A percentile compares a stretch with the other conserved stretches of the same genome.
Evolutionary conservation across 2,888 invertebrate species (phyloP).

Genomic region (Himalopsyche japonica): DNA sequence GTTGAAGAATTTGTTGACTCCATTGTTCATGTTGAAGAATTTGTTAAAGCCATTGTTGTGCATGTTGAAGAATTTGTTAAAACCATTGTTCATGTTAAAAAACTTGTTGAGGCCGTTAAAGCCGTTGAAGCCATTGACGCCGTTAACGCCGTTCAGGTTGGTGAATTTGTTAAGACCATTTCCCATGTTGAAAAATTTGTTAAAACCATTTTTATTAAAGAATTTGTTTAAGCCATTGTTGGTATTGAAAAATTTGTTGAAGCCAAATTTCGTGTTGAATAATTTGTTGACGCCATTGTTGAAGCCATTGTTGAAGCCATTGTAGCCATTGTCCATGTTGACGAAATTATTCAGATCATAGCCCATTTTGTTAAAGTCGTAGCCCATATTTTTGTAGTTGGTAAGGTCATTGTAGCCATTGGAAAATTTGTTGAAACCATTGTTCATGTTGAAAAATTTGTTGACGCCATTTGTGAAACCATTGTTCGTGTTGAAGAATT

Average conservation of each 20-base stretch:
- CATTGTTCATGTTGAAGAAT: background rate
- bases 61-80: too few species aligned
- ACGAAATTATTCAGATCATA: background rate
- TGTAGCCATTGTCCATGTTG: background rate
- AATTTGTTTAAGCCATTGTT: background rate
- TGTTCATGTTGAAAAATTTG: background rate
- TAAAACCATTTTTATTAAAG: background rate
- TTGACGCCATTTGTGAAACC: background rate
- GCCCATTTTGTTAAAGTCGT: too few species aligned
- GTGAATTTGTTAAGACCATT: background rate
- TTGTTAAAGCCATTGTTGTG: background rate
- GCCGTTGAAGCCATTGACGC: background rate
- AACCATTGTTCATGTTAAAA: background rate
- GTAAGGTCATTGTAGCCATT: background rate
- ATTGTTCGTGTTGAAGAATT: background rate
- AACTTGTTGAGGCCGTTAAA: background rate
- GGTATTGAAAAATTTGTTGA: too few species aligned
- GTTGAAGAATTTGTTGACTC: background rate
- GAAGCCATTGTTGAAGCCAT: background rate
- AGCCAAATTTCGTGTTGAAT: background rate
- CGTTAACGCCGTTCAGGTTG: background rate
- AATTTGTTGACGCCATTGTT: background rate
- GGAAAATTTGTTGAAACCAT: background rate
- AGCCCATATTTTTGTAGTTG: too few species aligned
- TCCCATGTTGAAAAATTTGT: background rate